Evolutionary conservation across 2,888 invertebrate genomes (phyloP).

Genomic region (Lissonota sp.): DNA sequence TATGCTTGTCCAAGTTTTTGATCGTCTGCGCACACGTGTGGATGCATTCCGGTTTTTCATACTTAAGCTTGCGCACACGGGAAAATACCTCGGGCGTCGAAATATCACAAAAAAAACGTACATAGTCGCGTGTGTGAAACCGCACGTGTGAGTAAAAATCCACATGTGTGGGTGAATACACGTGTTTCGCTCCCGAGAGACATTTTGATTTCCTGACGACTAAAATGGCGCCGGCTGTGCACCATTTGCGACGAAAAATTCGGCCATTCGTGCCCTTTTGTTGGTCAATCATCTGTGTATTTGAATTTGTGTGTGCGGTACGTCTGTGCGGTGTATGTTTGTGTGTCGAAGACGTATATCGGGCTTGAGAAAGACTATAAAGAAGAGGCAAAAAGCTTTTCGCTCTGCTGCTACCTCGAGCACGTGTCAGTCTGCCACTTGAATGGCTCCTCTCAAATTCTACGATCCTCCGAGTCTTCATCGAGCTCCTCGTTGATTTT

Average conservation of each 20-base stretch:
- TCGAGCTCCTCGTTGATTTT: slow-evolving; percentile 3
- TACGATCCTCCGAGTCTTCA: slow-evolving; percentile 25
- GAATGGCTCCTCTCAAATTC: slow-evolving; percentile 55
- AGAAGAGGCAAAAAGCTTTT: slow-evolving; percentile 51
- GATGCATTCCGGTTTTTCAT: slow-evolving; percentile 32
- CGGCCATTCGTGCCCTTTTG: not conserved
- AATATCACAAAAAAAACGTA: not conserved
- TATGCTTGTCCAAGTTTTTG: slow-evolving; percentile 14
- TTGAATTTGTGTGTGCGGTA: not conserved
- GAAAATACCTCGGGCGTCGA: slow-evolving; percentile 50
- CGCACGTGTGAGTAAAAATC: slow-evolving; percentile 6
- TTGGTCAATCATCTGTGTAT: not conserved
- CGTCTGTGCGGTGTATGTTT: slow-evolving; percentile 7
- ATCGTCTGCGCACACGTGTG: slow-evolving; percentile 40
- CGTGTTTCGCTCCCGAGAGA: slow-evolving; percentile 3
- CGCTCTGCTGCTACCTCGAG: slow-evolving; percentile 56
- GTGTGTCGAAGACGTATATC: slow-evolving; percentile 5
- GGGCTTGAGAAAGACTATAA: slow-evolving; percentile 6
- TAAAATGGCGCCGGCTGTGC: no score
- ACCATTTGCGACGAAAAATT: no score
- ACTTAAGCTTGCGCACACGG: slow-evolving; percentile 34
- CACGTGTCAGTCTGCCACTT: slow-evolving; percentile 64
- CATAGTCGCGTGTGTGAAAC: slow-evolving; percentile 7
- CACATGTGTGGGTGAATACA: slow-evolving; percentile 32
- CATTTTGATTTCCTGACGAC: no score